Evolutionary conservation across 2,113 vertebrate genomes (phyloP).

Genomic region (Forbesichthys papilliferus): DNA sequence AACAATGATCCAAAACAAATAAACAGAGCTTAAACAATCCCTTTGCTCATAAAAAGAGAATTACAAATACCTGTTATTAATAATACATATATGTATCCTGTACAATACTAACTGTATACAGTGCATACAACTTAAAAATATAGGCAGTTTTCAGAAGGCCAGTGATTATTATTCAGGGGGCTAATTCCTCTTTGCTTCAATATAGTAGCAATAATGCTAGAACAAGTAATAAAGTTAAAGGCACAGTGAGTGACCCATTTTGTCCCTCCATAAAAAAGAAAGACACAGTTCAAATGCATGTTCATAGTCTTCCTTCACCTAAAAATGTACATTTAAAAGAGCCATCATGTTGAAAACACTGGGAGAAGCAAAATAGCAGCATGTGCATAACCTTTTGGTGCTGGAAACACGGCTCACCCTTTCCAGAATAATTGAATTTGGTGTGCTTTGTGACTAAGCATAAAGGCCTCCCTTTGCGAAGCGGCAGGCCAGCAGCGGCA

Average conservation of each 20-base stretch:
- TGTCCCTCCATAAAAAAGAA: constrained; percentile 36
- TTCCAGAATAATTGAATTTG: constrained; percentile 80
- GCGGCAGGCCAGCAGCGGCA: constrained; percentile 66
- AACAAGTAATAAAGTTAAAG: constrained; percentile 8
- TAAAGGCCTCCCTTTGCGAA: constrained; percentile 73
- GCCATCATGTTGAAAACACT: constrained; percentile 73
- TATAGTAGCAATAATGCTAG: not conserved
- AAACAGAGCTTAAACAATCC: too few relatives aligned
- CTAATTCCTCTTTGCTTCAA: constrained; percentile 11
- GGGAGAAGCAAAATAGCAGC: constrained; percentile 71
- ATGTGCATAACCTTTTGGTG: constrained; percentile 72
- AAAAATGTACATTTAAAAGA: constrained; percentile 53
- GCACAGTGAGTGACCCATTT: constrained; percentile 32
- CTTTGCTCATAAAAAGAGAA: too few relatives aligned
- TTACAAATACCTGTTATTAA: too few relatives aligned
- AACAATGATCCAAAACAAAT: too few relatives aligned
- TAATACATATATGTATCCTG: too few relatives aligned
- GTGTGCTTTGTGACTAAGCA: constrained; percentile 74
- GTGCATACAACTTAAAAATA: not conserved
- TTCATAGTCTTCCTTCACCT: constrained; percentile 37
- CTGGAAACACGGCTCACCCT: constrained; percentile 71
- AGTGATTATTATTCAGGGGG: not conserved
- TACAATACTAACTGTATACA: too few relatives aligned
- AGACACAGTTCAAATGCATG: constrained; percentile 52
- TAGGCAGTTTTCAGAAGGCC: not conserved